Conservation (phyloP, 2,888 invertebrate species). For the Apotomis capreana region DNA sequence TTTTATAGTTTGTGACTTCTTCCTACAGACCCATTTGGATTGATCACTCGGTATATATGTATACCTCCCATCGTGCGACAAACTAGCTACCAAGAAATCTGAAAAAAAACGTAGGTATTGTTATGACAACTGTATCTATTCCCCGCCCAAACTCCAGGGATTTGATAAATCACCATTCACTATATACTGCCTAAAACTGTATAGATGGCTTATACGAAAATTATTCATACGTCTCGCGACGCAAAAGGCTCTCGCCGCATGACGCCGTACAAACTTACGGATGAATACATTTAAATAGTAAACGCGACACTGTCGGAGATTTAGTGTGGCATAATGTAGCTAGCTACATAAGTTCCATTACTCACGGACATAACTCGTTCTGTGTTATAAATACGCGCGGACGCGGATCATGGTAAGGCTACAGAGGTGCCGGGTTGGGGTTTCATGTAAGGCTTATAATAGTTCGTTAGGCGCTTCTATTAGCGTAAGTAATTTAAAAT, state of each 20-base stretch:
- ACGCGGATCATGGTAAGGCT: conserved; percentile 33
- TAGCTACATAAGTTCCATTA: conserved; percentile 76
- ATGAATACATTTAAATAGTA: conserved; percentile 84
- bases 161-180: conserved; percentile 31
- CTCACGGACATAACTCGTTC: conserved; percentile 76
- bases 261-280: conserved; percentile 78
- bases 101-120: neutral
- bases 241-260: conserved; percentile 77
- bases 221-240: conserved; percentile 72
- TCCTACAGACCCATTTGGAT: too few relatives aligned
- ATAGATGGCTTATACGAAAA: conserved; percentile 68
- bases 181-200: conserved; percentile 34
- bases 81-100: neutral
- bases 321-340: conserved; percentile 77
- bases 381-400: conserved; percentile 43
- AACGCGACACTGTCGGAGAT: conserved; percentile 78
- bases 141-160: conserved; percentile 16
- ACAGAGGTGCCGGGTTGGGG: conserved; percentile 17
- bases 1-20: too few relatives aligned
- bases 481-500: too few relatives aligned
- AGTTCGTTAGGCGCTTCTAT: too few relatives aligned
- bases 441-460: neutral
- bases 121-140: neutral
- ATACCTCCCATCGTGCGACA: neutral
- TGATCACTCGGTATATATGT: too few relatives aligned